phyloP scores from a whole-genome alignment of 2,113 vertebrate genomes.

The Ptilonorhynchus violaceus region DNA sequence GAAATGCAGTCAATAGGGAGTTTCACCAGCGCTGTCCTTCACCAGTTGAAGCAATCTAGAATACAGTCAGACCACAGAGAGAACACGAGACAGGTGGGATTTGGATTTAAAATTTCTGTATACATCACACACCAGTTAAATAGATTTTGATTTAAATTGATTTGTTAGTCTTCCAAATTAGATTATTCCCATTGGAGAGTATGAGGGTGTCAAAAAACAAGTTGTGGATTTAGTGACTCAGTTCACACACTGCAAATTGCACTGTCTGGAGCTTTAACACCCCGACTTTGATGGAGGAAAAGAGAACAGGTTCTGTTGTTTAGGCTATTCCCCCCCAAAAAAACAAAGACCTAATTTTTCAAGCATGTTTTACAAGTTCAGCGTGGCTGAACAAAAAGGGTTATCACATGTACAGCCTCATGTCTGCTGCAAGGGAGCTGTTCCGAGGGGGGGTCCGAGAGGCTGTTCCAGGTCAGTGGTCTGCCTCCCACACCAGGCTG shows the following conservation, averaged over 20 bases:
- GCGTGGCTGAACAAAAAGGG: neutral
- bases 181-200: neutral
- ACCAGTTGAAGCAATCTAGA: neutral
- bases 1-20: neutral
- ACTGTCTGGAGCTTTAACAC: neutral
- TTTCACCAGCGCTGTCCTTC: neutral
- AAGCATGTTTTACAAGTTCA: constrained; percentile 17
- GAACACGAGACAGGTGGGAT: neutral
- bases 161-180: neutral
- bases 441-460: neutral
- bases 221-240: neutral
- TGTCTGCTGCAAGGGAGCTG: neutral
- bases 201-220: neutral
- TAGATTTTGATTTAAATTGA: neutral
- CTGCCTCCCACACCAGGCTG: neutral
- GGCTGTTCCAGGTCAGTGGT: neutral
- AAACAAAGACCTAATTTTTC: constrained; percentile 14
- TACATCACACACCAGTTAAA: neutral
- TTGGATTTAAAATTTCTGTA: neutral
- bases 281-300: neutral
- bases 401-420: constrained; percentile 26
- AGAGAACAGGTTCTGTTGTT: neutral
- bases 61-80: neutral
- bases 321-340: neutral
- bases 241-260: neutral